Percentiles rank a stretch among this genome's conserved stretches.
These are phyloP conservation scores for Ochotona princeps DNA, from an alignment of 2,113 vertebrate species.

Conservation along the genomic window DNA sequence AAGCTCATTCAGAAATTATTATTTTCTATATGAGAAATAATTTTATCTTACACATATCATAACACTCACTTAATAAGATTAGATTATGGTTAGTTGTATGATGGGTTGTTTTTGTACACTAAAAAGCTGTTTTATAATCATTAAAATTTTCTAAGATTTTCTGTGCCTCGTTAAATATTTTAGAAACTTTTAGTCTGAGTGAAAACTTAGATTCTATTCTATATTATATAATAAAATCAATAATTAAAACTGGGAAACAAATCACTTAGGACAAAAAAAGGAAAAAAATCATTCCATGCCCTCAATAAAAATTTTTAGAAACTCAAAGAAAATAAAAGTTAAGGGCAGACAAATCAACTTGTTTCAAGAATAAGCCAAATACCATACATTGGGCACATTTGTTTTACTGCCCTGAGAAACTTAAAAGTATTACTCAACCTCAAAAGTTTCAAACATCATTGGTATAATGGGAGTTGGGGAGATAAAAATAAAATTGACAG, in stretches of 20 bases:
- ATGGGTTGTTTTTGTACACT: neutral
- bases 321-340: constrained; percentile 41
- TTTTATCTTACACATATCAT: neutral
- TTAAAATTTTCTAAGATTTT: constrained; percentile 37
- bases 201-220: constrained; percentile 14
- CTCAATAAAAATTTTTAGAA: constrained; percentile 21
- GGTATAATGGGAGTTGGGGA: too few relatives aligned
- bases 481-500: too few relatives aligned
- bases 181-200: neutral
- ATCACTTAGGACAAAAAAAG: neutral
- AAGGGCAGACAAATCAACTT: constrained; percentile 47
- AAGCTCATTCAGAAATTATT: neutral
- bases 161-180: neutral
- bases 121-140: neutral
- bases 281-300: neutral
- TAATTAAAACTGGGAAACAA: constrained; percentile 44
- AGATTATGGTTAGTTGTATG: neutral
- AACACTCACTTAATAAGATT: neutral
- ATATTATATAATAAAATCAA: neutral
- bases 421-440: neutral
- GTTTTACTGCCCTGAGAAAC: neutral
- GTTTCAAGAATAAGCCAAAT: constrained; percentile 21
- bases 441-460: too few relatives aligned
- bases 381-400: neutral
- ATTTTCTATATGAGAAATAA: neutral